Conservation (phyloP, 2,888 invertebrate genomes). For the Lasioglossum oenotherae region DNA sequence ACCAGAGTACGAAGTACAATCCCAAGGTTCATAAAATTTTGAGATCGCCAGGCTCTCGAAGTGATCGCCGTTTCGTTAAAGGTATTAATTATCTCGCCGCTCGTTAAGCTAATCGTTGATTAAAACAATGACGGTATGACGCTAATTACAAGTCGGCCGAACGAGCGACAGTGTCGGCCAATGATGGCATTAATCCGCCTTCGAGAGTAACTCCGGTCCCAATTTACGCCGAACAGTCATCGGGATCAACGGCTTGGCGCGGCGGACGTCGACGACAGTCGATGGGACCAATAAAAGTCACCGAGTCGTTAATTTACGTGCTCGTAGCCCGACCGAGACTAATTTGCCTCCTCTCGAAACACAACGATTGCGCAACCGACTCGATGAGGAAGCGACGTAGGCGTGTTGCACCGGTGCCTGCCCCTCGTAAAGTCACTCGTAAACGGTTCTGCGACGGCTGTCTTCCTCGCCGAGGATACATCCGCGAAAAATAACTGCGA, state of each 20-base stretch:
- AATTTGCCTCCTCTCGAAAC: constrained; percentile 52
- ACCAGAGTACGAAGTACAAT: neutral
- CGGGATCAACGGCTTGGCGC: neutral
- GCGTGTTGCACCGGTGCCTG: constrained; percentile 61
- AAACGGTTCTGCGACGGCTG: constrained; percentile 53
- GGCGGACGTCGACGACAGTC: constrained; percentile 32
- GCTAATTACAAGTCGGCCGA: constrained; percentile 5
- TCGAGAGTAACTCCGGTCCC: constrained; percentile 10
- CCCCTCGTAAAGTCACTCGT: constrained; percentile 68
- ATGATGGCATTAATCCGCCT: constrained; percentile 7
- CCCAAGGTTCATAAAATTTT: neutral
- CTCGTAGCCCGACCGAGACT: constrained; percentile 49
- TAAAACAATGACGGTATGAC: neutral
- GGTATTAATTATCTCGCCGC: neutral
- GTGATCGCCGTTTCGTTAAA: neutral
- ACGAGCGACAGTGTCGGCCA: constrained; percentile 7
- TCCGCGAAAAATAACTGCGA: neutral
- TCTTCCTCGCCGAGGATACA: neutral
- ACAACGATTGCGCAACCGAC: constrained; percentile 57
- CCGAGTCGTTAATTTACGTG: constrained; percentile 61
- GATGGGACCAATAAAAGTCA: constrained; percentile 61
- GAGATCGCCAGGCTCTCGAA: neutral
- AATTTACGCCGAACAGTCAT: constrained; percentile 2
- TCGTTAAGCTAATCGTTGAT: neutral
- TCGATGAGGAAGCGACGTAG: constrained; percentile 59